Base-by-base conservation (phyloP, 2,888 invertebrate species). In the Cheilosia scutellata region DNA sequence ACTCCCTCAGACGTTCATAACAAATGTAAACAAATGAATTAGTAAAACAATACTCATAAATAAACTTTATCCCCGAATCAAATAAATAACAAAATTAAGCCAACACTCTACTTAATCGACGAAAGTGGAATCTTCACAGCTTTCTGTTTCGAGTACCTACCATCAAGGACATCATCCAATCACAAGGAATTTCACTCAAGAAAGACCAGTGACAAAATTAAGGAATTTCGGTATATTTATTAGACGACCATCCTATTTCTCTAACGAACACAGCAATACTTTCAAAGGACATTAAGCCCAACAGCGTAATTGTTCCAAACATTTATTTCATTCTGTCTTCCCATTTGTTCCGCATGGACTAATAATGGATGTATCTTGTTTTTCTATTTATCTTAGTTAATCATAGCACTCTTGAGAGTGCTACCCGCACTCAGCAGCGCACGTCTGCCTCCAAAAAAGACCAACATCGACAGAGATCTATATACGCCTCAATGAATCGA, bases 381-480 rank as follows among this genome's bases (percentile, higher is more conserved):
- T 78, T 31, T 70, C 74, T 79, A 84, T 84, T 79, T 65, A 70
- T 63, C 58, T 75, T 49, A 53, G 42, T 65, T 79, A 79, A 83
- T 79, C 65, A 65, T 65, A 42, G 25, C 63, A 57, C 47, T 16
- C 6, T 20, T 16, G 55, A 49, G n/a, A 62, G 40, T 20, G 20
- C 20, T 20, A 20, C 20, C 40, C 13, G 0, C 29, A 13, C 16
- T 9, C 33, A 27, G 20, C 33, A 27, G 20, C 2, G 6, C 47
- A 47, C 16, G 7, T 47, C 20, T 1, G 20, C 47, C 16, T 13
- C 2, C 13, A 13, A 63, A 16, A 25, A n/a, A 33, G 13, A 33
- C 11, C 37, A 49, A 55, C 62, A 47, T 37, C 11, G 71, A 68
- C 29, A 6, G 57, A 62, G 57, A 78, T 37, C 60, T 37, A 44